Evolutionary conservation across 2,113 vertebrate genomes (phyloP).

Genomic region (Rynchops niger): DNA sequence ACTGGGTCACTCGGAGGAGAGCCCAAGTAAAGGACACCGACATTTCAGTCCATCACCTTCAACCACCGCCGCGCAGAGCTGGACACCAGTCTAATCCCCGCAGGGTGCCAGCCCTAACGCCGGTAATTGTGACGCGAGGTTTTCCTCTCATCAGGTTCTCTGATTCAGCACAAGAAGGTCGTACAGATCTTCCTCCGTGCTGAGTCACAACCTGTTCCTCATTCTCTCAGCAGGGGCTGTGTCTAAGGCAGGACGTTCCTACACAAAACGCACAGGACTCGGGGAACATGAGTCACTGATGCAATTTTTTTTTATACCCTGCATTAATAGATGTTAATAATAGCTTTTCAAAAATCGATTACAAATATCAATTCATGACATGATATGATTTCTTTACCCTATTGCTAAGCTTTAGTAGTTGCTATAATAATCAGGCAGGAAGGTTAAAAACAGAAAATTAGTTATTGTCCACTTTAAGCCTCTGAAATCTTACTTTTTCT

Average conservation of each 20-base stretch:
- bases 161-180: neutral
- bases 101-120: neutral
- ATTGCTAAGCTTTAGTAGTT: neutral
- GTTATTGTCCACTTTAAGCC: neutral
- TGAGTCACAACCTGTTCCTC: constrained; percentile 20
- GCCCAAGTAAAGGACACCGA: neutral
- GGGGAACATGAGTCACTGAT: neutral
- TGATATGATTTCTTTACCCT: neutral
- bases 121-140: rapidly evolving
- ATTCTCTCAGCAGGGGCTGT: neutral
- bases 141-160: neutral
- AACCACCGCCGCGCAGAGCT: neutral
- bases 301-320: neutral
- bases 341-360: neutral
- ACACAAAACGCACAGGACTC: neutral
- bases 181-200: neutral
- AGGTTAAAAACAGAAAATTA: neutral
- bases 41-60: neutral
- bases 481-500: neutral
- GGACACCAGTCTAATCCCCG: rapidly evolving
- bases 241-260: constrained; percentile 34
- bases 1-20: rapidly evolving
- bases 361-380: neutral
- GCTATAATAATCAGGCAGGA: neutral
- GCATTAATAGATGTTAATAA: neutral